phyloP scores from a whole-genome alignment of 2,113 vertebrate genomes.

The Motacilla alba region DNA sequence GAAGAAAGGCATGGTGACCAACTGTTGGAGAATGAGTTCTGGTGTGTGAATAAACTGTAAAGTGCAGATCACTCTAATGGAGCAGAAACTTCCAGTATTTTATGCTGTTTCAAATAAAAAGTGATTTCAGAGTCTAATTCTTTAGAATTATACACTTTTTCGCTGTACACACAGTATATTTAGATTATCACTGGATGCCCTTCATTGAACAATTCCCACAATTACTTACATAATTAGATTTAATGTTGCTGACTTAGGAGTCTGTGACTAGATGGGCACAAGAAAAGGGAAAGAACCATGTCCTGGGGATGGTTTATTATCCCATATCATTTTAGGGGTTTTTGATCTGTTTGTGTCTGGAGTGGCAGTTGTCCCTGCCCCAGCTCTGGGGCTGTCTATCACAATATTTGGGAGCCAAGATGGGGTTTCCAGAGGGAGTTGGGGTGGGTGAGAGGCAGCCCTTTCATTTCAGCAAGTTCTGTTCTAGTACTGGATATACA shows the following conservation, averaged over 20 bases:
- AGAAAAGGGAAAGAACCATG: not conserved
- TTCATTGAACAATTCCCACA: not conserved
- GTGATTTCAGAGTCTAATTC: not conserved
- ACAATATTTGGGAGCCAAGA: accelerated
- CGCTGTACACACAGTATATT: not conserved
- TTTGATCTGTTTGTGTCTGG: not conserved
- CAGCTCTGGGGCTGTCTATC: not conserved
- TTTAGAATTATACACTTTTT: not conserved
- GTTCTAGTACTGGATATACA: accelerated
- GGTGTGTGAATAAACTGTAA: not conserved
- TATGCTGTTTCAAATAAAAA: not conserved
- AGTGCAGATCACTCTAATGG: not conserved
- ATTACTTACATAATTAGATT: not conserved
- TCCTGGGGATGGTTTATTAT: not conserved
- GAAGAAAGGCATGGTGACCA: not conserved
- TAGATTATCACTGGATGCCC: not conserved
- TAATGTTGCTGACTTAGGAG: not conserved
- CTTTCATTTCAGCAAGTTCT: not conserved
- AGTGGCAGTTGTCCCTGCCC: not conserved
- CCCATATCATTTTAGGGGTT: accelerated
- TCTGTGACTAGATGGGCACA: not conserved
- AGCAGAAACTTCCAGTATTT: not conserved
- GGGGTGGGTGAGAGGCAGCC: not conserved
- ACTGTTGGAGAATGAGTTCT: not conserved
- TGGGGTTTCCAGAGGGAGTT: not conserved